Evolutionary conservation across 2,797 vertebrate genomes (phyloP).

Genomic region (Gallirallus australis): DNA sequence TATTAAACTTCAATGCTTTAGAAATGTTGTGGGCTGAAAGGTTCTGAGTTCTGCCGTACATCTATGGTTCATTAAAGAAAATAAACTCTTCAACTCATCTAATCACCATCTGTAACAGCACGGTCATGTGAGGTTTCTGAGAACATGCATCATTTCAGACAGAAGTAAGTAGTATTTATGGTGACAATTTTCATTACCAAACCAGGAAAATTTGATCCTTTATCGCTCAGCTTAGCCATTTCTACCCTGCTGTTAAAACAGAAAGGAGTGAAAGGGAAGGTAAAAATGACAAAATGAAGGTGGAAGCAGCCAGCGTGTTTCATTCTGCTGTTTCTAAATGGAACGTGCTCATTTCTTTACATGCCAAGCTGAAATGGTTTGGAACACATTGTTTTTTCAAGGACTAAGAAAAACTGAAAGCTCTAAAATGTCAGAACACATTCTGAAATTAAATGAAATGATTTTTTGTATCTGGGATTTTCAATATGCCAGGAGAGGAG

Average conservation of each 20-base stretch:
- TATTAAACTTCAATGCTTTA: background rate
- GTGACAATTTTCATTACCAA: background rate
- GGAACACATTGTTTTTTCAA: background rate
- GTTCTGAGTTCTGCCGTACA: background rate
- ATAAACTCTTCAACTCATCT: background rate
- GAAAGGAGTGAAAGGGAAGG: background rate
- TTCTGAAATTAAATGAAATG: background rate
- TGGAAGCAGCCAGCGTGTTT: background rate
- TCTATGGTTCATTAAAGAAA: background rate
- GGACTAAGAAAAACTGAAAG: background rate
- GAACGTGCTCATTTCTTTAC: background rate
- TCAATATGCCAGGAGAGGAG: background rate
- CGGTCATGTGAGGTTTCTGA: background rate
- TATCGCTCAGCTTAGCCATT: background rate
- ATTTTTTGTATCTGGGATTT: background rate
- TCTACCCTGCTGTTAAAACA: background rate
- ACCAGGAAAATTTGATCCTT: background rate
- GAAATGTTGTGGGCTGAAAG: background rate
- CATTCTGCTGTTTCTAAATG: background rate
- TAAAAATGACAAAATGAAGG: background rate
- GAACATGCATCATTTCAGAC: background rate
- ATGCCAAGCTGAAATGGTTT: background rate
- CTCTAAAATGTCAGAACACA: background rate
- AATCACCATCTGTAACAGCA: background rate
- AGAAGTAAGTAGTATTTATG: background rate